A percentile compares a stretch with the other conserved stretches of the same genome.
Conservation (phyloP, 2,888 invertebrate genomes). For the Drosophila prolongata region DNA sequence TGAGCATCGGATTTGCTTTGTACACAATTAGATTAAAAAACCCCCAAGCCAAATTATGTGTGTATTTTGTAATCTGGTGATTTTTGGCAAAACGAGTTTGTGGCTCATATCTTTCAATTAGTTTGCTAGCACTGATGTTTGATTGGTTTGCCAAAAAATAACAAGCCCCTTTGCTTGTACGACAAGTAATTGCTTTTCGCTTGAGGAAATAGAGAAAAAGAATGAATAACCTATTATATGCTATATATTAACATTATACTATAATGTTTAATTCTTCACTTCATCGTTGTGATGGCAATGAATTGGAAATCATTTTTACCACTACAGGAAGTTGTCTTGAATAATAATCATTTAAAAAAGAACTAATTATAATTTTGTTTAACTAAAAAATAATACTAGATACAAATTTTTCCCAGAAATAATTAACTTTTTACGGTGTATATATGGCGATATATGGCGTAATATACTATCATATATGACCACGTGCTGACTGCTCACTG, state of each 20-base stretch:
- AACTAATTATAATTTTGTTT: too few relatives aligned
- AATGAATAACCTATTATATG: too few relatives aligned
- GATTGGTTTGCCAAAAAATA: background rate
- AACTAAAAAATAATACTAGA: too few relatives aligned
- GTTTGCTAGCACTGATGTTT: slow-evolving; percentile 10
- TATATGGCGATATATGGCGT: background rate
- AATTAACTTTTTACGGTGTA: background rate
- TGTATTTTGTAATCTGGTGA: slow-evolving; percentile 2
- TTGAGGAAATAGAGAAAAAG: background rate
- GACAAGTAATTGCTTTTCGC: background rate
- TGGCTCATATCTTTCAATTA: background rate
- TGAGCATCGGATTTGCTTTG: slow-evolving; percentile 4
- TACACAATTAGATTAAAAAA: slow-evolving; percentile 23
- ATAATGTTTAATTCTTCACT: too few relatives aligned
- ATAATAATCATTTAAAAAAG: too few relatives aligned
- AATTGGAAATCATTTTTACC: too few relatives aligned
- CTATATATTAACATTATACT: too few relatives aligned
- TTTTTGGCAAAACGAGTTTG: slow-evolving; percentile 27
- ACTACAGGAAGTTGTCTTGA: too few relatives aligned
- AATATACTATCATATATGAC: background rate
- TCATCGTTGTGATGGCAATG: too few relatives aligned
- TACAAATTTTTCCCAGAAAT: background rate
- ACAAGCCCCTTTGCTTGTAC: background rate
- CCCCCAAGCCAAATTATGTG: slow-evolving; percentile 2
- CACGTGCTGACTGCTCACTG: slow-evolving; percentile 3